Evolutionary conservation across 2,113 vertebrate species (phyloP), one percentile per base, ranked within the genome.

Genomic region (Vireo altiloquus): DNA sequence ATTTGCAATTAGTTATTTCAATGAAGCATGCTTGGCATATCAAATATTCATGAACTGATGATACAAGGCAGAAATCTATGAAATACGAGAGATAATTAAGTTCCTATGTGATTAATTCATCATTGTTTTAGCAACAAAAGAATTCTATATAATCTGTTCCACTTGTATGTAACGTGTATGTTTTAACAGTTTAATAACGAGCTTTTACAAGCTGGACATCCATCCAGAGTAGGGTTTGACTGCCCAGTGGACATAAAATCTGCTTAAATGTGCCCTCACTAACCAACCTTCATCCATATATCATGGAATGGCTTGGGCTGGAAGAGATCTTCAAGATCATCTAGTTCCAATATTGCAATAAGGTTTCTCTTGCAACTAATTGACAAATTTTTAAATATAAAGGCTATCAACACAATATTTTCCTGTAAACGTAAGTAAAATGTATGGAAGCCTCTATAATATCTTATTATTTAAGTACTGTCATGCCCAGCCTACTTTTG

Each of bases 1-100:
- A 92, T 97, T 97, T 96, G 88, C 95, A 97, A 98, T 98, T 98
- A 98, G 97, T 98, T 98, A 97, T 97, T 97, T 98, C 96, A 97
- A 97, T 94, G 96, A 98, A 94, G 97, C 94, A 97, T 97, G 87
- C 83, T 96, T 94, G 92, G 95, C 96, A 81, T 94, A 97, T 96
- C 97, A 98, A 98, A 98, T 97, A 98, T 98, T 97, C 97, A 98
- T 97, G 94, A 97, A 91, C 80, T 97, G 89, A 97, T 97, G 96
- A 97, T 95, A 96, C 97, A 96, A 97, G 91, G 70, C 93, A 97
- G 87, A 97, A 93, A 96, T 92, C 96, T 97, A 96, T 87, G 90
- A 96, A 97, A 95, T 91, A 91, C 12, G 42, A 54, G 89, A 95
- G 80, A 97, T 95, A 97, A 96, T 64, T 59, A 94, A 93, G 82